Evolutionary conservation across 2,888 invertebrate species (phyloP).

Genomic region (Rosalia funebris): DNA sequence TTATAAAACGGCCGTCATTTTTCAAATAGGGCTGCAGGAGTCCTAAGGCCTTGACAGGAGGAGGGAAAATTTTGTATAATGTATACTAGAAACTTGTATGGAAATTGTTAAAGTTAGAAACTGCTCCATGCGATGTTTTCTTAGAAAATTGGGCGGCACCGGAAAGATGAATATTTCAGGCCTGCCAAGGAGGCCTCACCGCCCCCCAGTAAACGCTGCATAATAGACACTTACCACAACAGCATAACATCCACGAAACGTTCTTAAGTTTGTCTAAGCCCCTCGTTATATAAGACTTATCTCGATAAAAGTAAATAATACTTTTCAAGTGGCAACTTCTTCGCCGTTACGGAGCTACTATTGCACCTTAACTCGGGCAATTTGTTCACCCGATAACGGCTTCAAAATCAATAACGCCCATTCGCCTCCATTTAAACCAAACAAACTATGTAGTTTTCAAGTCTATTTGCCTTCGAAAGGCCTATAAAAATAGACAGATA

Average conservation of each 20-base stretch:
- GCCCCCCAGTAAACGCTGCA: slow-evolving; percentile 48
- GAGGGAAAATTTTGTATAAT: slow-evolving; percentile 44
- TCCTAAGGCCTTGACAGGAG: slow-evolving; percentile 2
- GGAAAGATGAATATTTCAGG: slow-evolving; percentile 56
- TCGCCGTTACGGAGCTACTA: slow-evolving; percentile 19
- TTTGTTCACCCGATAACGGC: slow-evolving; percentile 32
- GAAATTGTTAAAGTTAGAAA: slow-evolving; percentile 58
- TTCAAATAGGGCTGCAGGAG: slow-evolving; percentile 26
- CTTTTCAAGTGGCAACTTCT: slow-evolving; percentile 24
- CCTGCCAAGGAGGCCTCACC: slow-evolving; percentile 51
- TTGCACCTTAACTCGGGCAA: slow-evolving; percentile 33
- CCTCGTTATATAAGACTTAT: slow-evolving; percentile 24
- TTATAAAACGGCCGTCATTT: too few species aligned
- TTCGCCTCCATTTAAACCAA: slow-evolving; percentile 31
- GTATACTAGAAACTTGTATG: slow-evolving; percentile 53
- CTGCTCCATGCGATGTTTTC: slow-evolving; percentile 58
- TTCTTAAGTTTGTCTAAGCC: slow-evolving; percentile 34
- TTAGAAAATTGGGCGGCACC: slow-evolving; percentile 56
- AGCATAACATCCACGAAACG: slow-evolving; percentile 36
- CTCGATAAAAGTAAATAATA: slow-evolving; percentile 26
- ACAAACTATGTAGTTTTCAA: slow-evolving; percentile 32
- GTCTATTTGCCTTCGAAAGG: slow-evolving; percentile 35
- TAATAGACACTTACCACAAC: slow-evolving; percentile 45
- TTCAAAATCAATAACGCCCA: slow-evolving; percentile 30
- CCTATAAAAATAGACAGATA: slow-evolving; percentile 37